Evolutionary conservation across 2,797 vertebrate species (phyloP).

Genomic region (Amniataba percoides): DNA sequence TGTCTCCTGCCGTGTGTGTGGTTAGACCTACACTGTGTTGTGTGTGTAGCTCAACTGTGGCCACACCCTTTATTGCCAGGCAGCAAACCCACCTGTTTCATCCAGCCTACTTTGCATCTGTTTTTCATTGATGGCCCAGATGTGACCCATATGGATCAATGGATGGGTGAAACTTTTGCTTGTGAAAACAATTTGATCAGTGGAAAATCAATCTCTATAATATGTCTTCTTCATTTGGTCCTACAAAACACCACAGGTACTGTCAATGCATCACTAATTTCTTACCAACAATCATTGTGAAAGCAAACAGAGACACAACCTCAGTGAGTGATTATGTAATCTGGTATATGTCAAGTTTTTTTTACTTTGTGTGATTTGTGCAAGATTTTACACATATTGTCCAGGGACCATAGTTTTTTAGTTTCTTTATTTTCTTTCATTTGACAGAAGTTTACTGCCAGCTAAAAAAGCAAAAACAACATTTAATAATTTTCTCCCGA

Average conservation of each 20-base stretch:
- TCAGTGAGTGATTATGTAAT: no score
- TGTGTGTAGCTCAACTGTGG: slow-evolving; percentile 18
- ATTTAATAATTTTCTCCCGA: not conserved
- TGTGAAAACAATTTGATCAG: not conserved
- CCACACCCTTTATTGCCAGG: slow-evolving; percentile 51
- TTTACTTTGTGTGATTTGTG: not conserved
- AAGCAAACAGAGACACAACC: not conserved
- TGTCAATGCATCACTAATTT: not conserved
- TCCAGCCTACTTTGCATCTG: not conserved
- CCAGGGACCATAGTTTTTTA: not conserved
- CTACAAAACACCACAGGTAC: not conserved
- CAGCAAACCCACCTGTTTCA: slow-evolving; percentile 22
- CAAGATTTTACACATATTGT: not conserved
- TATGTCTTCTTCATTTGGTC: not conserved
- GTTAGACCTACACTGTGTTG: slow-evolving; percentile 24
- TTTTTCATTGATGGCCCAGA: not conserved
- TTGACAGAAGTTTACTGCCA: slow-evolving; percentile 15
- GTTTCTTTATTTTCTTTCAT: slow-evolving; percentile 32
- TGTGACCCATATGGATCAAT: not conserved
- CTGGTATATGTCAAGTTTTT: not conserved
- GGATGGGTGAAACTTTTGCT: not conserved
- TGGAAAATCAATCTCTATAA: not conserved
- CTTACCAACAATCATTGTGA: not conserved
- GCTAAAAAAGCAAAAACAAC: not conserved
- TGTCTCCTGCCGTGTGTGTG: not conserved